Base-by-base conservation (phyloP, 1,140 invertebrate genomes). In the Venustaconcha ellipsiformis region DNA sequence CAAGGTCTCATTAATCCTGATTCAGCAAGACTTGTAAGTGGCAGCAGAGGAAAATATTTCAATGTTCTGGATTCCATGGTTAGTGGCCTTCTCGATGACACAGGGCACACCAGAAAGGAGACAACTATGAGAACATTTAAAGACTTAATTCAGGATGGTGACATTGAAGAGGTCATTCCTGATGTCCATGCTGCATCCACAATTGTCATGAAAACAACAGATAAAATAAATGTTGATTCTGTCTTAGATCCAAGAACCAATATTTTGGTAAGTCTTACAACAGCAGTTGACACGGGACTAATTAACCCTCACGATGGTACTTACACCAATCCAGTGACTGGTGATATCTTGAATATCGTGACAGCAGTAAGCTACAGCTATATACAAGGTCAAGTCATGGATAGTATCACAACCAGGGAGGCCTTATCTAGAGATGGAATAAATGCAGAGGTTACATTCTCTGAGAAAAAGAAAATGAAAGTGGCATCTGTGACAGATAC, bases 161-260 rank as follows among this genome's bases (percentile, higher is more conserved):
- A 92, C 14, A 86, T 90, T 92, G 96, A 96, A 83, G 94, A 96
- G 87, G 94, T 93, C 93, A 74, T 93, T 94, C 30, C 92, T 94
- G 79, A 92, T 89, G 95, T 96, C 85, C 94, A 94, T 69, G 95
- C 97, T 81, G 92, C 93, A 63, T 96, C 97, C 92, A 91, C 97
- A 57, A 94, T 96, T 71, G 94, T 97, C 90, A 92, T 94, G 57
- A 93, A 93, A 84, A 92, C 92, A 62, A 94, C 95, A 80, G 92
- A 91, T 58, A 95, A 96, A 90, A 90, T 99, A 15, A 96, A 95
- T 12, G 91, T 99, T 48, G 95, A 98, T 89, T 94, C 96, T 18
- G 91, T 99, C 62, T 87, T 96, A 65, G 95, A 99, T 89, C 92
- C 94, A 6, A 92, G 92, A 80, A 94, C 92, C 5, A 94, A 93